Percentiles rank a stretch among this genome's conserved stretches.
Evolutionary conservation across 2,797 vertebrate species (phyloP).

Genomic region (Macrochelys suwanniensis): DNA sequence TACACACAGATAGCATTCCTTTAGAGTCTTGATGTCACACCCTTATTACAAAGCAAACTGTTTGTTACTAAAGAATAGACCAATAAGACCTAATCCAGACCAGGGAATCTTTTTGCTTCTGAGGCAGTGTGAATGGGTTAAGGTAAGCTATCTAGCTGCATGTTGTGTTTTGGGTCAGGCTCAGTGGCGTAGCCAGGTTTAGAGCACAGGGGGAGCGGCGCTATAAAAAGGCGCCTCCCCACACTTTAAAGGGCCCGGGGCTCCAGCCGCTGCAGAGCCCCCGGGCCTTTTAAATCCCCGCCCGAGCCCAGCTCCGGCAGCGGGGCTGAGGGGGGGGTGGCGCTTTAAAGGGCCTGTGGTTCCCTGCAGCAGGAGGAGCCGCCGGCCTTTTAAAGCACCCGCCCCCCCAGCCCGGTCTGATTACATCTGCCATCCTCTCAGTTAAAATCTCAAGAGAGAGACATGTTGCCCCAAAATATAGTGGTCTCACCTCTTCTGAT

Average conservation of each 20-base stretch:
- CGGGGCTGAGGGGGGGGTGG: too few species aligned
- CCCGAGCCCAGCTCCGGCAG: too few species aligned
- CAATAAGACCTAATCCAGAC: slow-evolving; percentile 14
- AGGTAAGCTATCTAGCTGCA: background rate
- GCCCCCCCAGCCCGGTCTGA: background rate
- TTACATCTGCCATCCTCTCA: slow-evolving; percentile 42
- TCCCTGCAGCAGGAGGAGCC: too few species aligned
- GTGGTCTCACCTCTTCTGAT: background rate
- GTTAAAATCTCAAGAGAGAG: slow-evolving; percentile 43
- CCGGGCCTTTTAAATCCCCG: too few species aligned
- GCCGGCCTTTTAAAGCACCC: too few species aligned
- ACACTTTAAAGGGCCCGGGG: too few species aligned
- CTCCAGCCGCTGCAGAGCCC: too few species aligned
- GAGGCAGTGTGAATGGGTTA: background rate
- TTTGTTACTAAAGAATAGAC: slow-evolving; percentile 34
- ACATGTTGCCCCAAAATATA: background rate
- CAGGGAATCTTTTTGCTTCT: background rate
- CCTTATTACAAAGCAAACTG: background rate
- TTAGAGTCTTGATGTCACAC: background rate
- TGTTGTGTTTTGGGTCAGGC: background rate
- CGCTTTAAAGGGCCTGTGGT: too few species aligned
- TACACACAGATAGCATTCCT: background rate
- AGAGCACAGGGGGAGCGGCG: too few species aligned
- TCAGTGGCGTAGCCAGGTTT: too few species aligned
- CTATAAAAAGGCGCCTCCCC: too few species aligned